Conservation (phyloP, 2,888 invertebrate species). For the Patella ulyssiponensis region DNA sequence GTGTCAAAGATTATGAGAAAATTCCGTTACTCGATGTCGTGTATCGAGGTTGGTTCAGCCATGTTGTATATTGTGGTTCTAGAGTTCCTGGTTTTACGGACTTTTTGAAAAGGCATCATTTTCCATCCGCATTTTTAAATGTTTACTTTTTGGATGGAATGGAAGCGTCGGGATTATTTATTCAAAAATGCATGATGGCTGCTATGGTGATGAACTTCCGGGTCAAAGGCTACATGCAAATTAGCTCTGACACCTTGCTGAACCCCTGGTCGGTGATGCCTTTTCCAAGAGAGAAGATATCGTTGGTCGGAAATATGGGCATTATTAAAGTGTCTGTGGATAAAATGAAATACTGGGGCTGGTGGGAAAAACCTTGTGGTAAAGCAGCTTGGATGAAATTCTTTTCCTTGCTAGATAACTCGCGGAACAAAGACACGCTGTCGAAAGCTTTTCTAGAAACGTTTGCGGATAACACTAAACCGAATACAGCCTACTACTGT, state of each 20-base stretch:
- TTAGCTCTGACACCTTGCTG: not conserved
- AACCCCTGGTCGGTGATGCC: not conserved
- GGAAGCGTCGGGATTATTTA: not conserved
- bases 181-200: conserved; percentile 7
- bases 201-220: not conserved
- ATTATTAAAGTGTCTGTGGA: not conserved
- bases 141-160: not conserved
- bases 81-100: not conserved
- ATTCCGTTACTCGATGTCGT: not conserved
- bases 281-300: not conserved
- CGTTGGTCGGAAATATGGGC: not conserved
- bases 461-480: not conserved
- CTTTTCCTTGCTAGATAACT: not conserved
- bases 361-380: not conserved
- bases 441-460: not conserved
- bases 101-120: not conserved
- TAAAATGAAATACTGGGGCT: conserved; percentile 2
- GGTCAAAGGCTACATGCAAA: conserved; percentile 2
- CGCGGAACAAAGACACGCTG: not conserved
- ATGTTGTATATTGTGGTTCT: not conserved
- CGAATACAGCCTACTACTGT: not conserved
- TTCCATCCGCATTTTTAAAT: not conserved
- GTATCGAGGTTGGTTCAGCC: not conserved
- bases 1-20: not conserved
- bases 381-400: not conserved